These are phyloP conservation scores for Rhegmatorhina hoffmannsi DNA, from an alignment of 2,113 vertebrate genomes.

Conservation along the genomic window DNA sequence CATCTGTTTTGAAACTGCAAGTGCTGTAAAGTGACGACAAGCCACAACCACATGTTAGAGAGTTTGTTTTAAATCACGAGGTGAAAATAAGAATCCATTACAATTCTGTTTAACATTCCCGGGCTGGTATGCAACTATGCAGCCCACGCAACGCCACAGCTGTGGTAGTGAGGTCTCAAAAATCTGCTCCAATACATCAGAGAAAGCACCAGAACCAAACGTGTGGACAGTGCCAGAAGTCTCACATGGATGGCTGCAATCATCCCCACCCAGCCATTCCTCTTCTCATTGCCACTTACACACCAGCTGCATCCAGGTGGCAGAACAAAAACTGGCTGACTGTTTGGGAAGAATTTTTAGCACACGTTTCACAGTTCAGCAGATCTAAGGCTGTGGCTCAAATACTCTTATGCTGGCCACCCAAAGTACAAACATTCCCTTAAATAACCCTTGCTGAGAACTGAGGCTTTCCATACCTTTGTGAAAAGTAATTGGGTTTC, in stretches of 20 bases:
- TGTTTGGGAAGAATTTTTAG: neutral
- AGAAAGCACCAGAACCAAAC: conserved; percentile 4
- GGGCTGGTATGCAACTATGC: neutral
- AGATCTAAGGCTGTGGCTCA: neutral
- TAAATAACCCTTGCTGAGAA: neutral
- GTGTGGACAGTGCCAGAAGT: neutral
- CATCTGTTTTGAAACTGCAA: conserved; percentile 48
- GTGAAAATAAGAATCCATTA: conserved; percentile 49
- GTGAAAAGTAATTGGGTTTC: neutral
- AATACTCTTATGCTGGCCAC: neutral
- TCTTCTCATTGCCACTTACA: neutral
- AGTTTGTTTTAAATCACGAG: conserved; percentile 55
- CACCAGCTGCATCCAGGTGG: neutral
- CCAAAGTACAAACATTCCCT: neutral
- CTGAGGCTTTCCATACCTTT: neutral
- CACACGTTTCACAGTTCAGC: neutral
- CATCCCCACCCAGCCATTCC: neutral
- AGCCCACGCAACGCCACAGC: neutral
- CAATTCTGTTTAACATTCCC: neutral
- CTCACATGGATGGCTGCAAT: neutral
- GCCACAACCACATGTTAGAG: conserved; percentile 45
- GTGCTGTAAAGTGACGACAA: conserved; percentile 34
- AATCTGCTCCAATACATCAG: neutral
- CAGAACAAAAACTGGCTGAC: neutral
- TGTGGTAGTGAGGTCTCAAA: neutral